phyloP scores from a whole-genome alignment of 2,888 invertebrate genomes.

The Tetranychus piercei region DNA sequence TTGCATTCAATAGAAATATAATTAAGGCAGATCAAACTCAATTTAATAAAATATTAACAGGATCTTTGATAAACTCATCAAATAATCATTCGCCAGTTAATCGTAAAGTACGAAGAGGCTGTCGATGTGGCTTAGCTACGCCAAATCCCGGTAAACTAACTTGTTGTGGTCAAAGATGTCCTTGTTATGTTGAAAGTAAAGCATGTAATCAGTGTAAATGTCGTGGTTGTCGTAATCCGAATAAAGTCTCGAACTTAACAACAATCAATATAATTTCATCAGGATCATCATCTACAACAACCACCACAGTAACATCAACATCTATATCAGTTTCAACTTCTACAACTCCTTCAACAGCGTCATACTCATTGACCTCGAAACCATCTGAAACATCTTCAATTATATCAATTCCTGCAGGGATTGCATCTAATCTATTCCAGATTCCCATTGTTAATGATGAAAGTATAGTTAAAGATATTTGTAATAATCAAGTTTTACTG shows the following conservation, averaged over 20 bases:
- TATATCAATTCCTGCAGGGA: not conserved
- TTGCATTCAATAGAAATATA: not conserved
- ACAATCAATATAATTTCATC: constrained; percentile 8
- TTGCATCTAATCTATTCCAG: constrained; percentile 1
- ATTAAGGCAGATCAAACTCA: not conserved
- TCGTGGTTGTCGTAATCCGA: constrained; percentile 73
- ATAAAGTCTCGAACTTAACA: constrained; percentile 2
- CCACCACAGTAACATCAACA: not conserved
- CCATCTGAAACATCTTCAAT: not conserved
- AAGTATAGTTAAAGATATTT: not conserved
- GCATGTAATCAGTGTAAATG: constrained; percentile 77
- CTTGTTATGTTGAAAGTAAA: constrained; percentile 75
- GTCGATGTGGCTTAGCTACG: constrained; percentile 76
- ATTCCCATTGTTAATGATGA: not conserved
- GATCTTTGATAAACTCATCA: not conserved
- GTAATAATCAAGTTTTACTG: constrained; percentile 1
- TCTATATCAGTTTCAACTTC: not conserved
- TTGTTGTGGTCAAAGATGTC: constrained; percentile 81
- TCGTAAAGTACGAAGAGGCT: constrained; percentile 38
- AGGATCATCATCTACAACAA: not conserved
- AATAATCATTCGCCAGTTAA: not conserved
- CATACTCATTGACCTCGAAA: not conserved
- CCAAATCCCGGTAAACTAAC: constrained; percentile 71
- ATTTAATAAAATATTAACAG: not conserved
- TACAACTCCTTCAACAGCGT: not conserved